Evolutionary conservation across 1,140 invertebrate species (phyloP), one percentile per base, ranked within the genome.

Genomic region (Ericerus pela): DNA sequence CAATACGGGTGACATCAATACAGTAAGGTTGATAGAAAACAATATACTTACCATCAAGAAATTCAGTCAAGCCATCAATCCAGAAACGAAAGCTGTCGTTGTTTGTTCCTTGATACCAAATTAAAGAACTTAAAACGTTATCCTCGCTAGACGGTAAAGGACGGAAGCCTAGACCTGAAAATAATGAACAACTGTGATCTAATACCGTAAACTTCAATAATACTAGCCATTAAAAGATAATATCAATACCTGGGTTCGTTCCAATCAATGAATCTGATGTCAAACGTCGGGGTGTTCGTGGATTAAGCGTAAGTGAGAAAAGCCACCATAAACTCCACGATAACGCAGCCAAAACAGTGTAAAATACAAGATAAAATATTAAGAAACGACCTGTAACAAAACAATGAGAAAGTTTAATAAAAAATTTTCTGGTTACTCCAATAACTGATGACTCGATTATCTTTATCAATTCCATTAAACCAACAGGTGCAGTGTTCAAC

Each of bases 331-430:
- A 88, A 37, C 89, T 83, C 20, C 85, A 80, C 51, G 93, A 93
- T 62, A 96, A 76, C 6, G 87, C 79, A 16, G 84, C 85, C 61
- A 96, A 73, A 54, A 85, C 85, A 31, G 79, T 75, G 70, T 94
- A 96, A 72, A 93, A 95, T 65, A 88, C 79, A 60, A 90, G 71
- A 72, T 95, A 96, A 76, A 96, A 96, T n/a, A 91, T 68, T 30
- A 79, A 78, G 67, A 95, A 92, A 74, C 91, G 91, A 54, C 79
- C 88, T 92, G 76, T 52, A 63, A 68, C 62, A 65, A 69, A 63
- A 65, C 61, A 62, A 61, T 59, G 59, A 61, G 51, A 59, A 56
- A 56, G n/a, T n/a, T n/a, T n/a, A n/a, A n/a, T n/a, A n/a, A n/a
- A n/a, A n/a, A n/a, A n/a, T n/a, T n/a, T n/a, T n/a, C n/a, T n/a